Conservation (phyloP, 2,797 vertebrate genomes). For the Taeniopygia guttata region DNA sequence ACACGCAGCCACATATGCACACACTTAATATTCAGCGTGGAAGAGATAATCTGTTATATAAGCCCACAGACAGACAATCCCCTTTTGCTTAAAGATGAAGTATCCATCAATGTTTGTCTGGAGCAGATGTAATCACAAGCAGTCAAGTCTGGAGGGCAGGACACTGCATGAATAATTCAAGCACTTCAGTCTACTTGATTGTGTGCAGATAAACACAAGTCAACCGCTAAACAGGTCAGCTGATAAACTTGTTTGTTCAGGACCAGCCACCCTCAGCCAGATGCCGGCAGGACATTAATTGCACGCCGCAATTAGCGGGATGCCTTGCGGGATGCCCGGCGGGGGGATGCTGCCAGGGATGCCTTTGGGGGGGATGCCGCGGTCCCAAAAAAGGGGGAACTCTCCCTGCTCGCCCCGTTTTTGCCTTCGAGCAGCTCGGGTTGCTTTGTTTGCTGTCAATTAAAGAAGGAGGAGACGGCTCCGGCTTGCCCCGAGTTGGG, state of each 20-base stretch:
- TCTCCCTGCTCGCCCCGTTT: neutral
- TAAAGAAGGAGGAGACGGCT: neutral
- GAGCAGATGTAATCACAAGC: slow-evolving; percentile 90
- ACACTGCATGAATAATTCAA: slow-evolving; percentile 88
- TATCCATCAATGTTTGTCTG: slow-evolving; percentile 82
- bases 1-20: slow-evolving; percentile 16
- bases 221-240: slow-evolving; percentile 86
- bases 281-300: slow-evolving; percentile 62
- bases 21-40: slow-evolving; percentile 54
- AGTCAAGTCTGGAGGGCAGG: slow-evolving; percentile 85
- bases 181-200: slow-evolving; percentile 79
- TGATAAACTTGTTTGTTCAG: slow-evolving; percentile 89
- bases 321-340: neutral
- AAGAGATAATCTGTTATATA: slow-evolving; percentile 69
- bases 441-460: neutral
- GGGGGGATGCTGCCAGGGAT: neutral
- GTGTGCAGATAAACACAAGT: slow-evolving; percentile 89
- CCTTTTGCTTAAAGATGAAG: slow-evolving; percentile 73
- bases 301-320: slow-evolving; percentile 62
- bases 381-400: neutral
- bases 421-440: neutral
- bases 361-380: slow-evolving; percentile 5
- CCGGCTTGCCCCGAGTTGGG: no score
- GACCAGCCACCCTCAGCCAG: slow-evolving; percentile 73
- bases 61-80: slow-evolving; percentile 66